Conservation (phyloP, 2,797 vertebrate species). For the Brachyalestes nurse region DNA sequence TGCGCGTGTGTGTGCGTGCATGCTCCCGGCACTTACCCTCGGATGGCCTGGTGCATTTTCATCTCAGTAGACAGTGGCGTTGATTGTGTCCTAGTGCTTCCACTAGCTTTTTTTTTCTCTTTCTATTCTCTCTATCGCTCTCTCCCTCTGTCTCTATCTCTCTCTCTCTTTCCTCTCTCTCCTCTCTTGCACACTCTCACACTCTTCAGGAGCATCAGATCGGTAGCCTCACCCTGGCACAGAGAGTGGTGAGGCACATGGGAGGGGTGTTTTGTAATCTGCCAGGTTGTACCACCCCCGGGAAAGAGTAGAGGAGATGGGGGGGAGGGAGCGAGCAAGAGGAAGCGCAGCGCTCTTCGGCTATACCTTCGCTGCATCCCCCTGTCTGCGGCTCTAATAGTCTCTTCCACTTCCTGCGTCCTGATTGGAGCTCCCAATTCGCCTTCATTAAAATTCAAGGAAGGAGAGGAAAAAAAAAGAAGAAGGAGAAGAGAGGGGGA, state of each 20-base stretch:
- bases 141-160: constrained; percentile 43
- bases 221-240: constrained; percentile 78
- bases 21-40: constrained; percentile 74
- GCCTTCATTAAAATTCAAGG: constrained; percentile 65
- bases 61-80: constrained; percentile 66
- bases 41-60: constrained; percentile 62
- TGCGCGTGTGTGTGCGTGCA: constrained; percentile 43
- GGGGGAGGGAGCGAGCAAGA: constrained; percentile 43
- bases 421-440: constrained; percentile 71
- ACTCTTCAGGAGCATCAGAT: constrained; percentile 72
- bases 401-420: constrained; percentile 73
- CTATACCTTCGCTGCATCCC: constrained; percentile 74
- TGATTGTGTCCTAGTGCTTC: constrained; percentile 63
- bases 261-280: constrained; percentile 85
- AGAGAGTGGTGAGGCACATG: constrained; percentile 81
- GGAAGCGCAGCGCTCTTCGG: constrained; percentile 58
- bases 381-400: constrained; percentile 72
- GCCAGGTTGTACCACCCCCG: constrained; percentile 82
- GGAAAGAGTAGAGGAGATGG: constrained; percentile 60
- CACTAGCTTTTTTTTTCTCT: constrained; percentile 55
- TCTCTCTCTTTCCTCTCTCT: constrained; percentile 53
- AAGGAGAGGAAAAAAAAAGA: constrained; percentile 62
- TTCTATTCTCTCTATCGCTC: constrained; percentile 32
- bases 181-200: constrained; percentile 40
- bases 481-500: constrained; percentile 50